These are phyloP conservation scores for Sporophila hypoxantha DNA, from an alignment of 2,113 vertebrate species.

Conservation along the genomic window DNA sequence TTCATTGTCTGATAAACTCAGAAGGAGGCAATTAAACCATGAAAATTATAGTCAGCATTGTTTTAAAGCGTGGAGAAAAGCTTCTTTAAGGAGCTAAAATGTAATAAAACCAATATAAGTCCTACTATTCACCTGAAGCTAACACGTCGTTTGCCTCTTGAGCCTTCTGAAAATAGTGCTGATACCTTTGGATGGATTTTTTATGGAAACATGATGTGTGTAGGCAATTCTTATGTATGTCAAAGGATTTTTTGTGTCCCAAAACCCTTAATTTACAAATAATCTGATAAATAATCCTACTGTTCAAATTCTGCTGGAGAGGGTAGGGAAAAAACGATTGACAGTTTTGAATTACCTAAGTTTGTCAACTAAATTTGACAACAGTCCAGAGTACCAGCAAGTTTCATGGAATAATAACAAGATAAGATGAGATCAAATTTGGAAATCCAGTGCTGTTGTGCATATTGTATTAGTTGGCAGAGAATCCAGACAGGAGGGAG, in stretches of 20 bases:
- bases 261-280: not conserved
- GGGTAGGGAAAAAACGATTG: not conserved
- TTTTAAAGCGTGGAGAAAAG: not conserved
- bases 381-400: not conserved
- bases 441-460: not conserved
- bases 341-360: not conserved
- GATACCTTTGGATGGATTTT: not conserved
- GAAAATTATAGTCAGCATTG: not conserved
- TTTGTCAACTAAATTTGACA: not conserved
- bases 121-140: not conserved
- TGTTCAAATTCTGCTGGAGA: not conserved
- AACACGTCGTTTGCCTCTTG: not conserved
- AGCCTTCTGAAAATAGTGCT: not conserved
- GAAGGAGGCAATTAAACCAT: not conserved
- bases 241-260: not conserved
- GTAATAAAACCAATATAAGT: not conserved
- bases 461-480: accelerated
- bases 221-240: not conserved
- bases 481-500: not conserved
- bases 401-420: not conserved
- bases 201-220: not conserved
- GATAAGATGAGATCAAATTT: not conserved
- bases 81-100: not conserved
- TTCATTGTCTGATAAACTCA: not conserved
- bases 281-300: not conserved